phyloP scores from a whole-genome alignment of 2,113 vertebrate species.

The Psilopsiagon aurifrons region DNA sequence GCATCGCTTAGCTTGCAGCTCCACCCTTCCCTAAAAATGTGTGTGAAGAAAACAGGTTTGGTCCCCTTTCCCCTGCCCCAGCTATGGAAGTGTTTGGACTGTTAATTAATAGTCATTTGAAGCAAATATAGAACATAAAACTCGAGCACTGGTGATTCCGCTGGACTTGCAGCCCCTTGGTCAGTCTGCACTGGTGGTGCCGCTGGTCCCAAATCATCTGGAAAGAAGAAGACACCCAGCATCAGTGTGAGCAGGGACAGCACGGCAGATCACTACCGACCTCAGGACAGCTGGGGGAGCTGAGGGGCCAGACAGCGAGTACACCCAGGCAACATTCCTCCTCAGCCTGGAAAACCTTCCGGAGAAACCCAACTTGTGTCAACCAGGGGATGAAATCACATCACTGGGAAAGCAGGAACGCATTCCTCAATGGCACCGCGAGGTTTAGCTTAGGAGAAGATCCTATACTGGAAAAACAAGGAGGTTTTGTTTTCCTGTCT shows the following conservation, averaged over 20 bases:
- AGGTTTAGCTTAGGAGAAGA: not conserved
- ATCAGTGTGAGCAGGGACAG: not conserved
- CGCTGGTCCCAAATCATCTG: slow-evolving; percentile 5
- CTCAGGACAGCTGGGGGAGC: not conserved
- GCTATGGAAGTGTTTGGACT: not conserved
- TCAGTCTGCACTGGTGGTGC: not conserved
- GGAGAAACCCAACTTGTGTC: not conserved
- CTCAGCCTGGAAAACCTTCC: not conserved
- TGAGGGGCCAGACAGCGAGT: not conserved
- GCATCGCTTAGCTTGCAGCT: not conserved
- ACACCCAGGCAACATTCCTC: not conserved
- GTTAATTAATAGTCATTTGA: slow-evolving; percentile 25
- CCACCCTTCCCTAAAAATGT: not conserved
- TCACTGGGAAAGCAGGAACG: not conserved
- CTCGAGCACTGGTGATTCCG: not conserved
- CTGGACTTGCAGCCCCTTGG: not conserved
- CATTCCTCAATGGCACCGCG: fast-evolving
- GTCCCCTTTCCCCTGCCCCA: slow-evolving; percentile 43
- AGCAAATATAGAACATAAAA: not conserved
- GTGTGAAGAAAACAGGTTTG: not conserved
- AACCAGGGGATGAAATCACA: not conserved
- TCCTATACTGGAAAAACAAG: not conserved
- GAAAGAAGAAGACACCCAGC: not conserved
- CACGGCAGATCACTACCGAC: fast-evolving
- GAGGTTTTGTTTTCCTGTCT: not conserved